A percentile compares a stretch with the other conserved stretches of the same genome.
Evolutionary conservation across 1,140 invertebrate species (phyloP).

Genomic region (Sinonovacula constricta): DNA sequence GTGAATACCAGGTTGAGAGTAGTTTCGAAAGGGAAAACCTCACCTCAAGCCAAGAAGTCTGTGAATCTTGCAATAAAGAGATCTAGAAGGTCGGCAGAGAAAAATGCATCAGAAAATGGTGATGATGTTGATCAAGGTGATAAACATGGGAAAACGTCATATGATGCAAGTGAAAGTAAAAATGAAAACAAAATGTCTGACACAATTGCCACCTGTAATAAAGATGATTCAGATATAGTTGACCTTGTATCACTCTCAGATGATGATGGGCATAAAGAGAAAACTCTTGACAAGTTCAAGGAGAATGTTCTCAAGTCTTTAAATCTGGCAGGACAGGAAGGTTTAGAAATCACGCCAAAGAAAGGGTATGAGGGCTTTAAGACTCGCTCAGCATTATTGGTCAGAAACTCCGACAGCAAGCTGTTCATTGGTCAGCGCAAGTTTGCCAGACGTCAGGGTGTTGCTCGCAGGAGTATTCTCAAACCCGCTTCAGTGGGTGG

Average conservation of each 20-base stretch:
- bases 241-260: not conserved
- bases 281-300: not conserved
- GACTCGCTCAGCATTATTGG: slow-evolving; percentile 32
- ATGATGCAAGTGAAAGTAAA: too few species aligned
- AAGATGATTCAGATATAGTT: not conserved
- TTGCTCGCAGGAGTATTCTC: slow-evolving; percentile 61
- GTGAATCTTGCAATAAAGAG: not conserved
- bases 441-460: slow-evolving; percentile 43
- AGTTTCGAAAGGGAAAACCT: slow-evolving; percentile 14
- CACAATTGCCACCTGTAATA: not conserved
- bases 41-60: slow-evolving; percentile 6
- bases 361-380: slow-evolving; percentile 43
- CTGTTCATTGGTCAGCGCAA: slow-evolving; percentile 49
- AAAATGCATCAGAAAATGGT: not conserved
- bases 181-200: not conserved
- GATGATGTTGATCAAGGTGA: not conserved
- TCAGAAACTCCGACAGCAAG: slow-evolving; percentile 56
- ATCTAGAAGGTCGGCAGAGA: not conserved
- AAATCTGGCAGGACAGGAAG: not conserved
- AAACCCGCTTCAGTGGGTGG: slow-evolving; percentile 31
- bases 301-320: not conserved
- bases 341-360: slow-evolving; percentile 57
- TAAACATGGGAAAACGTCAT: not conserved
- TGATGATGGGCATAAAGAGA: slow-evolving; percentile 15
- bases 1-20: too few species aligned